phyloP scores from a whole-genome alignment of 53 echinoderm and acorn worm genomes.

The Arbacia lixula region DNA sequence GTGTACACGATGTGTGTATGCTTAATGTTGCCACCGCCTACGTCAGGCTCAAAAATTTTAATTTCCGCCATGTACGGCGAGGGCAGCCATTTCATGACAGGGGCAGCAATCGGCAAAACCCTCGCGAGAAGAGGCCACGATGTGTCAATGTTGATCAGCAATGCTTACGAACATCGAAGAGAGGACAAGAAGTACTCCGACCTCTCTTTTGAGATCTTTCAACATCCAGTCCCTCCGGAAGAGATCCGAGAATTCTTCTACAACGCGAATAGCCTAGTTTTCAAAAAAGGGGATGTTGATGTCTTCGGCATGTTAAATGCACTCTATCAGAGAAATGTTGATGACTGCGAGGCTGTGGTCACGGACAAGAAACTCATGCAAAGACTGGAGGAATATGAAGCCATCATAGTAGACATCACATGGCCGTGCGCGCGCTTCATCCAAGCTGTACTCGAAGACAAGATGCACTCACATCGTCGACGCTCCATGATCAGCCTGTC shows the following conservation, averaged over 20 bases:
- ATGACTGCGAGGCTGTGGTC: conserved; percentile 43
- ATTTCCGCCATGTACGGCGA: conserved; percentile 35
- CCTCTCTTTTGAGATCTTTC: conserved; percentile 43
- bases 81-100: conserved; percentile 40
- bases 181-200: conserved; percentile 3
- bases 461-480: not conserved
- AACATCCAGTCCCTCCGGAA: conserved; percentile 11
- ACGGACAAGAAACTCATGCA: conserved; percentile 17
- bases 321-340: not conserved
- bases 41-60: conserved; percentile 28
- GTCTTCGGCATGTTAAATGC: not conserved
- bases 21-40: too few relatives aligned
- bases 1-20: too few relatives aligned
- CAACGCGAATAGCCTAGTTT: conserved; percentile 11
- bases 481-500: conserved; percentile 19
- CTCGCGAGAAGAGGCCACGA: conserved; percentile 41
- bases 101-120: conserved; percentile 22
- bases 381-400: conserved; percentile 14
- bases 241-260: conserved; percentile 5
- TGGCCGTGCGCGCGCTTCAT: conserved; percentile 45
- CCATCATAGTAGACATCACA: conserved; percentile 22
- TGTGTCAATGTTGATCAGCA: conserved; percentile 50
- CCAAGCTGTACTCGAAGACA: conserved; percentile 4
- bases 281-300: not conserved
- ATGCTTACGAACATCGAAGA: conserved; percentile 34